Evolutionary conservation across 2,888 invertebrate genomes (phyloP).

Genomic region (Tenodera sinensis): DNA sequence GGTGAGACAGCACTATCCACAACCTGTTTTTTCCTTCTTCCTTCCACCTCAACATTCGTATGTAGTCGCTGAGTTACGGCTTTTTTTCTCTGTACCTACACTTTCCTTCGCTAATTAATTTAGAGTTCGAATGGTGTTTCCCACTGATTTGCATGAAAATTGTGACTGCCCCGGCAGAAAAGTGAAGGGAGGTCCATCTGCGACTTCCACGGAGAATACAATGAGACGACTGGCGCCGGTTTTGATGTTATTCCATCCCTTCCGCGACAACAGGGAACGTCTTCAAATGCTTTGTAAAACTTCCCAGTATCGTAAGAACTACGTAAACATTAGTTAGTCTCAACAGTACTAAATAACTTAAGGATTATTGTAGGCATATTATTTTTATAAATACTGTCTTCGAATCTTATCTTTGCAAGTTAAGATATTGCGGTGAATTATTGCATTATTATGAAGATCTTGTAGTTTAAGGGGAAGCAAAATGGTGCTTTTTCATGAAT

Average conservation of each 20-base stretch:
- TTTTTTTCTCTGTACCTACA: neutral
- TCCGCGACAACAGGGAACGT: neutral
- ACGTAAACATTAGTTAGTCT: too few species aligned
- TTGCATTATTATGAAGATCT: too few species aligned
- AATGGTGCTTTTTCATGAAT: too few species aligned
- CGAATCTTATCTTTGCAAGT: too few species aligned
- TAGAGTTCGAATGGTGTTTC: neutral
- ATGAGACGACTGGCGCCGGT: neutral
- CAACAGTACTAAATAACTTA: too few species aligned
- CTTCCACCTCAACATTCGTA: constrained; percentile 30
- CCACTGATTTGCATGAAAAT: neutral
- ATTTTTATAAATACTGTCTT: too few species aligned
- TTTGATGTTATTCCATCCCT: neutral
- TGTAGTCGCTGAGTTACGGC: neutral
- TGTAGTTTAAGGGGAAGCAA: too few species aligned
- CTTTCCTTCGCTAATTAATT: neutral
- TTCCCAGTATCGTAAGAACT: too few species aligned
- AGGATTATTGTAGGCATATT: too few species aligned
- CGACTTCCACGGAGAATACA: neutral
- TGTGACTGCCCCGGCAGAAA: neutral
- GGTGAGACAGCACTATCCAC: neutral
- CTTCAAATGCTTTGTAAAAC: too few species aligned
- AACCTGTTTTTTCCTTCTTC: constrained; percentile 28
- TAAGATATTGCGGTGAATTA: too few species aligned
- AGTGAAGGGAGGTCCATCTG: neutral